These are phyloP conservation scores for Schmidtea mediterranea DNA, from an alignment of 1,140 invertebrate genomes.

Conservation along the genomic window DNA sequence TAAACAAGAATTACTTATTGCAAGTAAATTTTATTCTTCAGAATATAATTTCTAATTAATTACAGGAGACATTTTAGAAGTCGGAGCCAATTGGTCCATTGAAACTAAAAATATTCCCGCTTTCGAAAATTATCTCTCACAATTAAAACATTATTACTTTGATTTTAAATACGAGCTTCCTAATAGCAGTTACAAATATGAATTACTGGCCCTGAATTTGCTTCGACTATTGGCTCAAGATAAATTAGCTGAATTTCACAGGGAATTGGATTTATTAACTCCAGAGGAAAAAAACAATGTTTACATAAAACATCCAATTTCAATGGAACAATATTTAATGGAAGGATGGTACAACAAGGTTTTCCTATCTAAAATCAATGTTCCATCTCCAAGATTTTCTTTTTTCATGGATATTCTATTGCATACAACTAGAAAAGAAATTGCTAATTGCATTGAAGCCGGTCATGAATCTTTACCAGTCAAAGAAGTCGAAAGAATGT, in stretches of 20 bases:
- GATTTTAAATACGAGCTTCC: conserved; percentile 64
- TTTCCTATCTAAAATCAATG: conserved; percentile 59
- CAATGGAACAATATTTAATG: conserved; percentile 90
- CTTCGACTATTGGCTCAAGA: conserved; percentile 83
- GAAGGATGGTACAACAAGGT: conserved; percentile 96
- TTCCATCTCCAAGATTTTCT: conserved; percentile 77
- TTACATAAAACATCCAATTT: conserved; percentile 74
- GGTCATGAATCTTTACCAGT: conserved; percentile 68
- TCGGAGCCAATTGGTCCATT: conserved; percentile 79
- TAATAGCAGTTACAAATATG: conserved; percentile 76
- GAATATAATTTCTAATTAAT: not conserved
- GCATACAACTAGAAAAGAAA: conserved; percentile 79
- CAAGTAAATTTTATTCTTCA: conserved; percentile 33
- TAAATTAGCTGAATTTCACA: conserved; percentile 88
- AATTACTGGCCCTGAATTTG: conserved; percentile 72
- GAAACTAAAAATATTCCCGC: conserved; percentile 61
- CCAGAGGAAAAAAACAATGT: conserved; percentile 64
- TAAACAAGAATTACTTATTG: conserved; percentile 57
- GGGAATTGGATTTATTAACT: conserved; percentile 71
- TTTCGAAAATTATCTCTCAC: conserved; percentile 81
- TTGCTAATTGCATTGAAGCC: conserved; percentile 77
- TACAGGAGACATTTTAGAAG: conserved; percentile 59
- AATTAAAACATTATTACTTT: conserved; percentile 84
- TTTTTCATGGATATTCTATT: conserved; percentile 87
- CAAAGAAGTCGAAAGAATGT: conserved; percentile 55